These are phyloP conservation scores for Pardosa pseudoannulata DNA, from an alignment of 2,888 invertebrate species.

Conservation along the genomic window DNA sequence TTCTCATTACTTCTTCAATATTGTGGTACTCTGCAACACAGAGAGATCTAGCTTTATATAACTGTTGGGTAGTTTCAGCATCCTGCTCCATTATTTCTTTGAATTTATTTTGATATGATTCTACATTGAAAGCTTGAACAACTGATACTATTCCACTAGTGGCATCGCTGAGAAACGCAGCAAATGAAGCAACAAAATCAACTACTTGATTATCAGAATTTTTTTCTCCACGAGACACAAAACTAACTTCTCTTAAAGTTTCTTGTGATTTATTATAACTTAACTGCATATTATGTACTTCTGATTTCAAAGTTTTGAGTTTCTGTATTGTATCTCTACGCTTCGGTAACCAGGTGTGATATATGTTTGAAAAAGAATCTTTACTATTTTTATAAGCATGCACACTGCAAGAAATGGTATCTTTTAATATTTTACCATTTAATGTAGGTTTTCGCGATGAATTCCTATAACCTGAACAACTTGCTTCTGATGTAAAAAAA, in stretches of 20 bases:
- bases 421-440: not conserved
- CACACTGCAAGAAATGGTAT: not conserved
- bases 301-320: not conserved
- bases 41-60: slow-evolving; percentile 31
- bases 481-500: no score
- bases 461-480: no score
- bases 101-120: slow-evolving; percentile 13
- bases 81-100: slow-evolving; percentile 48
- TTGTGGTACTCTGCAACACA: slow-evolving; percentile 18
- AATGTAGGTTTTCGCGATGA: not conserved
- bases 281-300: slow-evolving; percentile 30
- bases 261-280: slow-evolving; percentile 13
- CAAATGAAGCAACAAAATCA: slow-evolving; percentile 42
- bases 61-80: slow-evolving; percentile 32
- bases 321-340: slow-evolving; percentile 18
- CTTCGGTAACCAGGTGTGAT: not conserved
- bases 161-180: slow-evolving; percentile 34
- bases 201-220: not conserved
- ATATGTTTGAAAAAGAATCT: not conserved
- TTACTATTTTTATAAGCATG: not conserved
- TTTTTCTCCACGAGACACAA: slow-evolving; percentile 14
- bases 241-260: slow-evolving; percentile 24
- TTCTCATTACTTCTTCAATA: slow-evolving; percentile 34
- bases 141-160: slow-evolving; percentile 30
- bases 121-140: slow-evolving; percentile 30